phyloP scores from a whole-genome alignment of 2,113 vertebrate species.

The Theropithecus gelada region DNA sequence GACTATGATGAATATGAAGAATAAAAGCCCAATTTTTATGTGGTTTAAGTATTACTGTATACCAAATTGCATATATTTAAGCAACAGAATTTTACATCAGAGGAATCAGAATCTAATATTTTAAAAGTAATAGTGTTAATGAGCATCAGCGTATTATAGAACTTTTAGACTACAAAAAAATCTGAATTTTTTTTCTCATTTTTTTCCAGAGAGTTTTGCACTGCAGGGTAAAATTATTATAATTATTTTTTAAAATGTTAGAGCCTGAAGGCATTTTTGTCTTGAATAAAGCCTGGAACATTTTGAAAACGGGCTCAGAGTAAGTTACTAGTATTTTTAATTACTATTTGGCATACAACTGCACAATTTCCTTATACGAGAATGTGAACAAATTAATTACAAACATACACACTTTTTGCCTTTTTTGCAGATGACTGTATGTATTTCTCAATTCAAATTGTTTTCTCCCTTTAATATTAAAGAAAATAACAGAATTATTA shows the following conservation, averaged over 20 bases:
- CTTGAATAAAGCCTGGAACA: background rate
- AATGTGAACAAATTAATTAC: background rate
- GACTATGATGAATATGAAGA: background rate
- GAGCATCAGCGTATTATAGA: background rate
- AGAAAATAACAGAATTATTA: background rate
- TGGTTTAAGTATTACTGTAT: background rate
- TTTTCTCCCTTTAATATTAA: background rate
- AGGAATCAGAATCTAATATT: slow-evolving; percentile 5
- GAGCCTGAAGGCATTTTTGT: background rate
- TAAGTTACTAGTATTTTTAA: background rate
- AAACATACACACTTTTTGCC: background rate
- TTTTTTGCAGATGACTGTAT: background rate
- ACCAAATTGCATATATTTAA: background rate
- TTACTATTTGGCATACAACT: background rate
- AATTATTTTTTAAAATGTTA: too few relatives aligned
- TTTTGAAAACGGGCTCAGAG: background rate
- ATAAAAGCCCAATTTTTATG: background rate
- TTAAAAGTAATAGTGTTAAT: background rate
- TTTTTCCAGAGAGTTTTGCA: too few relatives aligned
- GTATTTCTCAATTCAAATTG: background rate
- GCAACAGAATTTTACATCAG: background rate
- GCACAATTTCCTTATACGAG: background rate
- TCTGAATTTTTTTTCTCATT: background rate
- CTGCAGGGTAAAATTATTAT: too few relatives aligned
- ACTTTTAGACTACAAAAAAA: background rate